Evolutionary conservation across 2,113 vertebrate genomes (phyloP), one percentile per base, ranked within the genome.

Genomic region (Urocynchramus pylzowi): DNA sequence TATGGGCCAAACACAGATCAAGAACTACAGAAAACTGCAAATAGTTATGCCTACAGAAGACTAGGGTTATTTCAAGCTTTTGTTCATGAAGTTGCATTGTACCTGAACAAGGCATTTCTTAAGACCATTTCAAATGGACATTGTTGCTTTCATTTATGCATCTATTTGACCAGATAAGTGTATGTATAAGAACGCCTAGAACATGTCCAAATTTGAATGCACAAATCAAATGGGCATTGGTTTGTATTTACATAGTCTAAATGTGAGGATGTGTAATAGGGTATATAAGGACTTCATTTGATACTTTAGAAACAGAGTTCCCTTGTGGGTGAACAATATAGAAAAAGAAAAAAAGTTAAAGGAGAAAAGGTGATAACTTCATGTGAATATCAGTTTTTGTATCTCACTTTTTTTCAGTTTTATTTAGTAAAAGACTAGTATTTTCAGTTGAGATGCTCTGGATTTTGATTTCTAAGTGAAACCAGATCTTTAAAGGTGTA

Each of bases 11-110:
- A 93, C 57, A 74, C 47, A 95, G 59, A 94, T 94, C 93, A 97
- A 95, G 88, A 93, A 61, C 56, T 82, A 87, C 83, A 86, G 79
- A 90, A 93, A 93, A 90, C 49, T 96, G 61, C 65, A 96, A 76
- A 45, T 70, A 71, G 2, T 87, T 82, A 31, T 84, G 30, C 33
- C 52, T 94, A 45, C 5, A 57, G 44, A 84, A 85, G 31, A 67
- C 56, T 54, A 37, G 73, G 24, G 24, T 74, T 4, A 49, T 76
- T 77, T 93, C 24, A 93, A 87, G 71, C 73, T 50, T 77, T 79
- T 80, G 17, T 30, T 85, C 54, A 82, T 37, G n/a, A 69, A 93
- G 30, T 33, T 95, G 49, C 61, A 53, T 64, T 63, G 17, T 79
- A 96, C 63, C 61, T 88, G 44, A 64, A 92, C 63, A 37, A 60